Base-by-base conservation (phyloP, 2,888 invertebrate species). In the Diploptera punctata region DNA sequence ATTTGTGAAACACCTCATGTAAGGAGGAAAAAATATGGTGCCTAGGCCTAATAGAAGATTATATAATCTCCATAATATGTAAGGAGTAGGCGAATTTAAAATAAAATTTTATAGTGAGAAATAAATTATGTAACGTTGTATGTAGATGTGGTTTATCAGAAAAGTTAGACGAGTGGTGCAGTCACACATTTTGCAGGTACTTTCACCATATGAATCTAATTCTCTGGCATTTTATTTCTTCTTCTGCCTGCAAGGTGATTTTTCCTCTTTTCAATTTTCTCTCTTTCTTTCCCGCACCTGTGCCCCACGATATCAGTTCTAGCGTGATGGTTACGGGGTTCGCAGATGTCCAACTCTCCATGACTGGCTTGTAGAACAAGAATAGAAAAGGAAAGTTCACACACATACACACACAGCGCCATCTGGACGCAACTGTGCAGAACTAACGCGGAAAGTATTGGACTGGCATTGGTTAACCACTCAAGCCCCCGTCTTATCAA, bases 381-480 rank as follows among this genome's bases (percentile, higher is more conserved):
- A 65, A 7, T 33, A 19, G 61, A 62, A 16, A 33, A 19, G 7
- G 29, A 62, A 43, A 65, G 54, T 44, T 44, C 69, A 9, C 67
- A 21, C 67, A 18, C 68, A 38, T 31, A 10, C 29, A 31, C 26
- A 43, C 57, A 47, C 31, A 10, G 47, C 49, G 52, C 72, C 72
- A 68, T 72, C 72, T 72, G 72, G 72, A 68, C 21, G 62, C 68
- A 72, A 72, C 72, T 72, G 72, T 68, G 72, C 68, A 60, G 72
- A 72, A 72, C 72, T 72, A 72, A 72, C 72, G 68, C 24, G 72
- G 68, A 72, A 72, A 72, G 72, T 72, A 72, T 72, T 72, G 68
- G 68, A 60, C 62, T 72, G 68, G 62, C 62, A 68, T 49, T 72
- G 72, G 72, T 72, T 72, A 72, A 72, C 72, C 72, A 61, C 68